These are phyloP conservation scores for Rousettus madagascariensis DNA, from an alignment of 2,797 vertebrate species.

Conservation along the genomic window DNA sequence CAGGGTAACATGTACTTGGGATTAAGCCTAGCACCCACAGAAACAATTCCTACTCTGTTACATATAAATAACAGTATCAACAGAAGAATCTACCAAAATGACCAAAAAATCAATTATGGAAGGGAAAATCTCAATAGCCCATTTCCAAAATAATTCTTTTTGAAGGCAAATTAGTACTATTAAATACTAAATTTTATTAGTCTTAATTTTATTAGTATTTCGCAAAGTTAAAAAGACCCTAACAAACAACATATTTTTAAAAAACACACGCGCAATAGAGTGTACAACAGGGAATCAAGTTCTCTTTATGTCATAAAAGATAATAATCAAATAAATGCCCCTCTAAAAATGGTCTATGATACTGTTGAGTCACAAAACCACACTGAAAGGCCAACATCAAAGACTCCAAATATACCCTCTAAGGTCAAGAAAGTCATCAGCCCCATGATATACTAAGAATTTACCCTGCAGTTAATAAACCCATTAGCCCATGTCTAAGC, in stretches of 20 bases:
- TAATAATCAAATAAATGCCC: not conserved
- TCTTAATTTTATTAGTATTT: slow-evolving; percentile 30
- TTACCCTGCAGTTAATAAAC: not conserved
- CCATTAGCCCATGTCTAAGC: not conserved
- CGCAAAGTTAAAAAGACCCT: not conserved
- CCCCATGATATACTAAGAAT: not conserved
- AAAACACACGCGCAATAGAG: not conserved
- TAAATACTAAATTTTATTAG: not conserved
- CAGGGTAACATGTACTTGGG: slow-evolving; percentile 7
- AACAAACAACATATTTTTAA: not conserved
- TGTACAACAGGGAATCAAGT: not conserved
- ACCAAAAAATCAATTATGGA: not conserved
- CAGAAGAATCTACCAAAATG: not conserved
- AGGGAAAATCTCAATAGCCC: not conserved
- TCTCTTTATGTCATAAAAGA: not conserved
- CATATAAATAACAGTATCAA: not conserved
- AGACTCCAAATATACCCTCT: not conserved
- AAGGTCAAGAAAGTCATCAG: not conserved
- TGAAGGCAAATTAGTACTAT: not conserved
- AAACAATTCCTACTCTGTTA: not conserved
- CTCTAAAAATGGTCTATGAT: not conserved
- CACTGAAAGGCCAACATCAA: not conserved
- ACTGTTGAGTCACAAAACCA: not conserved
- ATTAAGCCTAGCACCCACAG: not conserved
- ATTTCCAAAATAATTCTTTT: slow-evolving; percentile 30